phyloP scores from a whole-genome alignment of 1,140 invertebrate genomes.

The Periplaneta americana region DNA sequence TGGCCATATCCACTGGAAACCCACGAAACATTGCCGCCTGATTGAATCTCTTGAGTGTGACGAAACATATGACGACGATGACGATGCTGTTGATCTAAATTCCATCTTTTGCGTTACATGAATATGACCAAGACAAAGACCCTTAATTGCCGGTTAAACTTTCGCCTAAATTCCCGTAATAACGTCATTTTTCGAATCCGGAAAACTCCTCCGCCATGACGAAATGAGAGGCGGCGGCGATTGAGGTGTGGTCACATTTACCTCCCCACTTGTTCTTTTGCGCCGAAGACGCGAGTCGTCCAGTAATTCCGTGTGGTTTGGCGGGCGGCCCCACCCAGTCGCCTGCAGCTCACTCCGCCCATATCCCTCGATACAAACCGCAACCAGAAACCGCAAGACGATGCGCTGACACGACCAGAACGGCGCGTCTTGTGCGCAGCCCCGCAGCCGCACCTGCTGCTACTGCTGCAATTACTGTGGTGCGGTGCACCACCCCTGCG shows the following conservation, averaged over 20 bases:
- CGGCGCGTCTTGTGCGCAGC: background rate
- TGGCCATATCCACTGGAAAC: too few species aligned
- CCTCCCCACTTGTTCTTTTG: background rate
- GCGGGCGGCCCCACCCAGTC: background rate
- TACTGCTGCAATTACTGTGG: background rate
- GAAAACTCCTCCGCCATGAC: background rate
- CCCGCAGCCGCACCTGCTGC: background rate
- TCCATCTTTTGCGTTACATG: too few species aligned
- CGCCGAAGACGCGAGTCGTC: background rate
- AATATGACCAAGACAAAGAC: too few species aligned
- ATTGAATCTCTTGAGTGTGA: too few species aligned
- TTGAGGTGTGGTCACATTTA: background rate
- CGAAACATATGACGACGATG: too few species aligned
- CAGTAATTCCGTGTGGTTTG: background rate
- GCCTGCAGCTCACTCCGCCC: background rate
- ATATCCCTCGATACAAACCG: background rate
- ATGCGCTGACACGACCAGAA: background rate
- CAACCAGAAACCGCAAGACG: slow-evolving; percentile 2
- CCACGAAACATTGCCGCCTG: too few species aligned
- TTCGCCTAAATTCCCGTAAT: too few species aligned
- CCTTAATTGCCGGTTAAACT: too few species aligned
- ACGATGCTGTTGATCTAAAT: too few species aligned
- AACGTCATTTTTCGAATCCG: background rate
- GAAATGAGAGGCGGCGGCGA: background rate
- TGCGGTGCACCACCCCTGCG: background rate